Conservation (phyloP, 2,888 invertebrate genomes). For the Acanthosepion esculentum region DNA sequence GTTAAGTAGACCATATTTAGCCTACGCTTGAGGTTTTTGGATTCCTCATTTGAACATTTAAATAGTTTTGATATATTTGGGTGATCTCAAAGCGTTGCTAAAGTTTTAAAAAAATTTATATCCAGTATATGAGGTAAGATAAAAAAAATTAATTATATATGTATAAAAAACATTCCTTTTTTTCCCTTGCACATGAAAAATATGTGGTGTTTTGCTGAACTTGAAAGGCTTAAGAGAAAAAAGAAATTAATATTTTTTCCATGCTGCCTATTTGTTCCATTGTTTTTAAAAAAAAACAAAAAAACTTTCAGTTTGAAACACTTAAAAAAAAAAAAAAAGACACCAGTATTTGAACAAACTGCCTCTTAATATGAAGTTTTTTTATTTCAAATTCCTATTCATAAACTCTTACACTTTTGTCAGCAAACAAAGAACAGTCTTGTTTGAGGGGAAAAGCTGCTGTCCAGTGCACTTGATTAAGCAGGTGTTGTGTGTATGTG, state of each 20-base stretch:
- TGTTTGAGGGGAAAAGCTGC: not conserved
- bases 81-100: no score
- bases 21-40: no score
- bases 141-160: not conserved
- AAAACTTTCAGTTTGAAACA: not conserved
- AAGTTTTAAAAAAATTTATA: no score
- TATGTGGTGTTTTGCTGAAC: not conserved
- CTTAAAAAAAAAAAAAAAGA: not conserved
- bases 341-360: not conserved
- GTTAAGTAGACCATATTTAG: no score
- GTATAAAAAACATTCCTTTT: not conserved
- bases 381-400: not conserved
- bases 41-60: no score
- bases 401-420: not conserved
- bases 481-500: no score
- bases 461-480: not conserved
- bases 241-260: not conserved
- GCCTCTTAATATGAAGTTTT: not conserved
- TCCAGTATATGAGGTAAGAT: not conserved
- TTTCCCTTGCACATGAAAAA: not conserved
- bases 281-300: not conserved
- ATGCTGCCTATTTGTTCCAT: not conserved
- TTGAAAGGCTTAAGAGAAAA: not conserved
- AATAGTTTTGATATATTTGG: no score
- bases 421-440: not conserved